Base-by-base conservation (phyloP, 2,797 vertebrate genomes). In the Xenops minutus region DNA sequence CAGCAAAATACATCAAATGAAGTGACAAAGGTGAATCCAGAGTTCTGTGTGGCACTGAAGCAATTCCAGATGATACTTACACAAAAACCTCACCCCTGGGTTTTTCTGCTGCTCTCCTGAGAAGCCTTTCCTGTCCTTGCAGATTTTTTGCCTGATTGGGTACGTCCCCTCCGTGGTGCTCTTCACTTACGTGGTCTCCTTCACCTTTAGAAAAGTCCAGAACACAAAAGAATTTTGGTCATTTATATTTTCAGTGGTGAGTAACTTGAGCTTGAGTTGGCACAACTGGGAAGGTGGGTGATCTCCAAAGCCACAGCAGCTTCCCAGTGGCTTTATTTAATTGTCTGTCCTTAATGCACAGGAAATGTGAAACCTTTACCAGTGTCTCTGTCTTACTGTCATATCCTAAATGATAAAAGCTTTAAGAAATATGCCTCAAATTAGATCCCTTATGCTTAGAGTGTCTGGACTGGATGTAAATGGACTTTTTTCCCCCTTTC, bases 191-290 rank as follows among this genome's bases (percentile, higher is more conserved):
- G 97, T 99, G 22, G 97, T 98, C 77, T 99, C 99, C 16, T 99
- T 99, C 85, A 98, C 98, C 21, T 99, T 99, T 78, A 98, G 97
- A 29, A 98, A 98, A 92, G 98, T 99, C 94, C 98, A 99, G 96
- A 99, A 99, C 96, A 99, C 99, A 16, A 98, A 98, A 78, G 99
- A 99, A 71, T 99, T 99, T 97, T 99, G 99, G 98, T 99, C 99
- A 0, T 99, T 99, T 69, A 98, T 99, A 89, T 99, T 98, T 94
- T 99, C 99, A 96, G 98, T 99, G 98, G 99, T 99, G 98, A 98
- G 98, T 98, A 51, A 2, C 30, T 63, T 92, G 63, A 7, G 79
- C 26, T 52, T 43, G 26, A 56, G 32, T 59, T 81, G 41, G 12
- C 32, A 29, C 27, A 7, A 6, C 34, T 16, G 15, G 91, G 75